Percentiles rank a stretch among this genome's conserved stretches.
These are phyloP conservation scores for Sinodicranocentrus sp. DNA, from an alignment of 2,888 invertebrate genomes.

Conservation along the genomic window DNA sequence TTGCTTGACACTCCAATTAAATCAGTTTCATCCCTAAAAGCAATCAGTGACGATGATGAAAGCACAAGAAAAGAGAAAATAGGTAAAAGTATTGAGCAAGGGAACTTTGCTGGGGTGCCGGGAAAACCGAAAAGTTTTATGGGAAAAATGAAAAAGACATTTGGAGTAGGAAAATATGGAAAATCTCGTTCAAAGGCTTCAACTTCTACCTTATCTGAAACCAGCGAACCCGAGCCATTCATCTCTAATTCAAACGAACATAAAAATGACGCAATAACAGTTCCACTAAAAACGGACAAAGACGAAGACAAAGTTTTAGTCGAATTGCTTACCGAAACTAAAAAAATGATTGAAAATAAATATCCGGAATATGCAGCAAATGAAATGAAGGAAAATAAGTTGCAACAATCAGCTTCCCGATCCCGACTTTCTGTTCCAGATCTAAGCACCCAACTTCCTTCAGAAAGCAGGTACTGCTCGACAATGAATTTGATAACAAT, in stretches of 20 bases:
- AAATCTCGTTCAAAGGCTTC: conserved; percentile 23
- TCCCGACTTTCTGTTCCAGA: no score
- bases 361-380: not conserved
- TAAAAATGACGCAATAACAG: not conserved
- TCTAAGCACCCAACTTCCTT: no score
- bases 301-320: not conserved
- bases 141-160: conserved; percentile 45
- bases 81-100: no score
- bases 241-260: not conserved
- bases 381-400: not conserved
- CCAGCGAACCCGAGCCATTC: not conserved
- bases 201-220: not conserved
- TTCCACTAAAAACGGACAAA: not conserved
- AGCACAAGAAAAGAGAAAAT: not conserved
- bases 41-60: not conserved
- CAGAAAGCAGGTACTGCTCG: no score
- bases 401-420: no score
- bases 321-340: not conserved
- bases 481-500: no score
- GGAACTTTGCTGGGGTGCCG: no score
- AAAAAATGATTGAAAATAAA: not conserved
- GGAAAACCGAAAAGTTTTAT: conserved; percentile 35
- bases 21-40: not conserved
- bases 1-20: conserved; percentile 21
- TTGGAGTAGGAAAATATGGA: conserved; percentile 34